Conservation (phyloP, 2,113 vertebrate species). For the Chloebia gouldiae region DNA sequence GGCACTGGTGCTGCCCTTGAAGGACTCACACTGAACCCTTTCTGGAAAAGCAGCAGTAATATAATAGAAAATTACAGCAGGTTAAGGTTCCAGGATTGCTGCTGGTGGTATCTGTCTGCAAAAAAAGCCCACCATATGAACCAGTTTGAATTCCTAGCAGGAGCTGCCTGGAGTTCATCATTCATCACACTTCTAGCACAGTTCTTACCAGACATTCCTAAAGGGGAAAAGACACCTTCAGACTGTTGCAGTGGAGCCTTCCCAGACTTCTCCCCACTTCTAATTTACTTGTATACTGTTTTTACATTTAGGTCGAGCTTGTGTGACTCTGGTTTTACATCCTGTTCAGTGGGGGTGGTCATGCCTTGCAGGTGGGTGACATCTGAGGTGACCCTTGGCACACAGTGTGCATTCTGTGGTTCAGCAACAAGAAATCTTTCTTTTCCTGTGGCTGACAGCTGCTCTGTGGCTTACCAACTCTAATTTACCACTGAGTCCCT, state of each 20-base stretch:
- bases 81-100: neutral
- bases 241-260: neutral
- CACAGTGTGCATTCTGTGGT: neutral
- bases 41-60: neutral
- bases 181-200: neutral
- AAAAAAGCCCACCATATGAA: fast-evolving
- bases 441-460: neutral
- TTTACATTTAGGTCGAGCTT: neutral
- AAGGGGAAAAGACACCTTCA: neutral
- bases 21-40: neutral
- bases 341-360: neutral
- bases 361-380: neutral
- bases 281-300: neutral
- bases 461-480: neutral
- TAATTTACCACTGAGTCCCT: neutral
- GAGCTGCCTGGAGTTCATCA: neutral
- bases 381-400: neutral
- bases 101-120: neutral
- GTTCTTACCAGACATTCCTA: neutral
- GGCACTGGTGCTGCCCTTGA: neutral
- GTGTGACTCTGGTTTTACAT: neutral
- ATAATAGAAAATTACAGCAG: neutral
- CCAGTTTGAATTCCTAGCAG: neutral
- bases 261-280: neutral
- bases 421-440: neutral